These are phyloP conservation scores for Aphrocallistes beatrix DNA, from an alignment of 37 sponge, comb jelly and placozoan genomes.

Conservation along the genomic window DNA sequence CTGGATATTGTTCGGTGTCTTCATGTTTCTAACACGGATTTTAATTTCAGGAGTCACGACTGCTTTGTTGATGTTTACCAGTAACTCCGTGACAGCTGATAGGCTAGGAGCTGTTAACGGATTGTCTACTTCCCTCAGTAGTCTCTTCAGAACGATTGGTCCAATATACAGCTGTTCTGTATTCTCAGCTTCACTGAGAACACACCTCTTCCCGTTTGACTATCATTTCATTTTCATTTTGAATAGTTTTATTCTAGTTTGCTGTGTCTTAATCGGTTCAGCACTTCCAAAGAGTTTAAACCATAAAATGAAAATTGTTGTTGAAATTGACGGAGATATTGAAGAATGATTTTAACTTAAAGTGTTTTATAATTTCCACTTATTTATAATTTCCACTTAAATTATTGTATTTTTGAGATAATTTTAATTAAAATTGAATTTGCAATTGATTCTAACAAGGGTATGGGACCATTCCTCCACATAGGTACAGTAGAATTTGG, in stretches of 20 bases:
- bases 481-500: too few species aligned
- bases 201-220: conserved; percentile 46
- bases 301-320: conserved; percentile 41
- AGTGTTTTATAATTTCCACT: too few species aligned
- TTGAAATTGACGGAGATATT: too few species aligned
- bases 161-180: conserved; percentile 40
- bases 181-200: conserved; percentile 40
- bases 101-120: conserved; percentile 67
- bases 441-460: too few species aligned
- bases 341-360: too few species aligned
- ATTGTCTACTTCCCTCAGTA: conserved; percentile 35
- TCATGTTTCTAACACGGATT: conserved; percentile 17
- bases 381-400: too few species aligned
- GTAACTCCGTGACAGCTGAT: conserved; percentile 62
- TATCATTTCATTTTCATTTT: conserved; percentile 58
- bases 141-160: conserved; percentile 33
- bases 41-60: conserved; percentile 23
- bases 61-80: conserved; percentile 40
- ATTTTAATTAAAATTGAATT: too few species aligned
- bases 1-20: not conserved
- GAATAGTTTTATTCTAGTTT: conserved; percentile 27
- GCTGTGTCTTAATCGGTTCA: conserved; percentile 28
- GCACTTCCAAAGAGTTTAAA: conserved; percentile 39
- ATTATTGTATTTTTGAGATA: too few species aligned
- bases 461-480: too few species aligned